These are phyloP conservation scores for Philaethria dido DNA, from an alignment of 2,888 invertebrate genomes.

Conservation along the genomic window DNA sequence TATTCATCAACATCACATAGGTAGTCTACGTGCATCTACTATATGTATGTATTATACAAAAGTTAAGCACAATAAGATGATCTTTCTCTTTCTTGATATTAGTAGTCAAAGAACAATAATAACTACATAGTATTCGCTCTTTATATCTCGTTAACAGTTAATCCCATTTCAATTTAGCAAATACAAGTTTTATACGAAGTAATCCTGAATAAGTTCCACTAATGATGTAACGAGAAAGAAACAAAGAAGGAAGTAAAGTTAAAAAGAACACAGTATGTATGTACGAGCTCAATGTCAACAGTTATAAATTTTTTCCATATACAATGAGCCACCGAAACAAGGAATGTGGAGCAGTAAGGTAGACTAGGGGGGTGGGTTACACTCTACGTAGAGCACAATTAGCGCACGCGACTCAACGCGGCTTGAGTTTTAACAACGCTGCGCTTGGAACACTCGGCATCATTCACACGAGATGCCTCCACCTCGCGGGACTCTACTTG, in stretches of 20 bases:
- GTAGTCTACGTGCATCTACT: not conserved
- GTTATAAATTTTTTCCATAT: conserved; percentile 66
- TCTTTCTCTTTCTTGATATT: not conserved
- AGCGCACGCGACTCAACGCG: conserved; percentile 80
- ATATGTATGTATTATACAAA: not conserved
- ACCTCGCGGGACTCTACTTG: conserved; percentile 58
- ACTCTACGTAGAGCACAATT: conserved; percentile 76
- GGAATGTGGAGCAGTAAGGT: conserved; percentile 61
- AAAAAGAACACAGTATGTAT: conserved; percentile 50
- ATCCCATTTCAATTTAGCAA: not conserved
- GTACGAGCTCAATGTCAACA: conserved; percentile 75
- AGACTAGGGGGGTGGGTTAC: conserved; percentile 44
- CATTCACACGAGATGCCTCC: conserved; percentile 70
- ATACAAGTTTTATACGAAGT: not conserved
- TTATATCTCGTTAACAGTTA: not conserved
- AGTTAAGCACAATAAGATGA: not conserved
- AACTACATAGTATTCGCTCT: not conserved
- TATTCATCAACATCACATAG: conserved; percentile 13
- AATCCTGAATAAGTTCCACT: conserved; percentile 44
- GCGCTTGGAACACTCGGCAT: conserved; percentile 69
- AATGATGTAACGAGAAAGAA: conserved; percentile 45
- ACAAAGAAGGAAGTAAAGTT: conserved; percentile 7
- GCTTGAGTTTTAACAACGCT: conserved; percentile 82
- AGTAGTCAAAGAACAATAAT: not conserved
- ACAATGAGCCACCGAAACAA: conserved; percentile 69